Evolutionary conservation across 2,113 vertebrate species (phyloP), one percentile per base, ranked within the genome.

Genomic region (Neolamprologus kungweensis): DNA sequence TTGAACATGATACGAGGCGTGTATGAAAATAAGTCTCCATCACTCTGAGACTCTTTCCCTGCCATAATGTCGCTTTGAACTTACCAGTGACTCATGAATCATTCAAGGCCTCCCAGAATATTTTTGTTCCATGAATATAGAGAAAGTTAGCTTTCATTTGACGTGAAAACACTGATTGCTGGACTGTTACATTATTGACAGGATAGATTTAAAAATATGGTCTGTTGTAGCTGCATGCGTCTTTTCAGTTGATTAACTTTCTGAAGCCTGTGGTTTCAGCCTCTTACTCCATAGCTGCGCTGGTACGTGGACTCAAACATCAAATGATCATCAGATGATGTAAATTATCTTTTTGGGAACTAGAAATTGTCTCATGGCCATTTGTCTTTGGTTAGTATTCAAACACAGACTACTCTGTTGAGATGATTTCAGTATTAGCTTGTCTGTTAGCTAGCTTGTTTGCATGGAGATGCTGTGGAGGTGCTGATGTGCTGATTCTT

Each of bases 391-490:
- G 19, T 65, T n/a, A 21, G 6, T 68, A 21, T 40, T 68, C 19
- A 40, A 8, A 40, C 33, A 7, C 11, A 40, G 63, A 65, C 31
- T 35, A n/a, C 19, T 40, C 33, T 12, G 33, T 68, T 68, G 33
- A 68, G 33, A 8, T 40, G 33, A 40, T 37, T 68, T 68, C 63
- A 68, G 33, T 21, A 5, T 37, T 37, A 37, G 9, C 60, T 37
- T 65, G 0, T 65, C 60, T 65, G 60, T 65, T 65, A 2, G 60
- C 60, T 65, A 65, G 19, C 60, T n/a, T 65, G 60, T 37, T 65
- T n/a, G 60, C 33, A 7, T 2, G 33, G 6, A 65, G 0, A 37
- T 65, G 60, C 60, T 65, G 60, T 65, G 33, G 0, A 0, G 19
- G 60, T 65, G 57, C 26, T 17, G 8, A 60, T 60, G 2, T 31